These are phyloP conservation scores for Ceratosolen fusciceps DNA, from an alignment of 1,140 invertebrate genomes.

Conservation along the genomic window DNA sequence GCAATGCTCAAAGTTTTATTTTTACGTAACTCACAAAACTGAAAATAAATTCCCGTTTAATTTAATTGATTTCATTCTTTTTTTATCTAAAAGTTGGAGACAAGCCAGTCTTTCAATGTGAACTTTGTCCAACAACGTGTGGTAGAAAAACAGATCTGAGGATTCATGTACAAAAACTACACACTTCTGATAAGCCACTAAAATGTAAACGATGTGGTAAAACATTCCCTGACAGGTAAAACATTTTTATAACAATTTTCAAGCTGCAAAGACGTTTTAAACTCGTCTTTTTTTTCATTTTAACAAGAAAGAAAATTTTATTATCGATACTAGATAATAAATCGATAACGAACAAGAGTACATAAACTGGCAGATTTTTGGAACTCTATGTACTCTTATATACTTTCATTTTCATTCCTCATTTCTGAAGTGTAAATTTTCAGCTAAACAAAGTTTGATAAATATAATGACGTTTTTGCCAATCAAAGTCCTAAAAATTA, in stretches of 20 bases:
- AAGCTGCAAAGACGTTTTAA: too few species aligned
- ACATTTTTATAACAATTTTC: not conserved
- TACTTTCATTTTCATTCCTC: too few species aligned
- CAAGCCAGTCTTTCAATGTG: constrained; percentile 96
- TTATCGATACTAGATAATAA: too few species aligned
- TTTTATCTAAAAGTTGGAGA: constrained; percentile 78
- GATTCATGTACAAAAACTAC: constrained; percentile 96
- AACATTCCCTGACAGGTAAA: constrained; percentile 87
- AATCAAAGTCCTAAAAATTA: too few species aligned
- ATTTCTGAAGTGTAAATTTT: too few species aligned
- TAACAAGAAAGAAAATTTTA: not conserved
- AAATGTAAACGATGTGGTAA: constrained; percentile 95
- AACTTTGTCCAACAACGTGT: constrained; percentile 95
- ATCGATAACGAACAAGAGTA: too few species aligned
- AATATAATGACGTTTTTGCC: too few species aligned
- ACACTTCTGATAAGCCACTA: constrained; percentile 92
- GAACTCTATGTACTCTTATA: too few species aligned
- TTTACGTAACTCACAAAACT: not conserved
- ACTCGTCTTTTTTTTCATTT: too few species aligned
- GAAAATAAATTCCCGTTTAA: not conserved
- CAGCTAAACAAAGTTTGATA: too few species aligned
- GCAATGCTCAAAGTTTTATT: too few species aligned
- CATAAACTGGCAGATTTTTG: too few species aligned
- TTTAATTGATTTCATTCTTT: not conserved
- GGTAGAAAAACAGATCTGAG: constrained; percentile 96